A percentile compares a stretch with the other conserved stretches of the same genome.
Evolutionary conservation across 2,797 vertebrate genomes (phyloP).

Genomic region (Trachops cirrhosus): DNA sequence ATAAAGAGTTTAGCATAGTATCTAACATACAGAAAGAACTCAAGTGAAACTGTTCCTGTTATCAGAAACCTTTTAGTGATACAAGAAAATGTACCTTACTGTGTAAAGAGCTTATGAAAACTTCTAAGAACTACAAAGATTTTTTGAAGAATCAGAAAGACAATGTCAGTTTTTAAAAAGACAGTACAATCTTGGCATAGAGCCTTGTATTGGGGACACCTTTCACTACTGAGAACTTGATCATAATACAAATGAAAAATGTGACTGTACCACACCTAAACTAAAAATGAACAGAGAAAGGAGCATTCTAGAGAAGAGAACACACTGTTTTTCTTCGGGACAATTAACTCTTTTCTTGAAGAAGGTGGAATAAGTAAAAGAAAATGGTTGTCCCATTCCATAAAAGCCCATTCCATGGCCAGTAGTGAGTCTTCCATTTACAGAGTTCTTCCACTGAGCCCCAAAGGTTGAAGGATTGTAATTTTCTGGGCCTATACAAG

Average conservation of each 20-base stretch:
- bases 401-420: background rate
- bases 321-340: background rate
- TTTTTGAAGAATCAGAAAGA: background rate
- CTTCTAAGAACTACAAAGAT: background rate
- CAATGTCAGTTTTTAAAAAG: background rate
- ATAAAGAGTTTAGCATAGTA: background rate
- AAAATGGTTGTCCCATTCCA: background rate
- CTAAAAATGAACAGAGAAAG: background rate
- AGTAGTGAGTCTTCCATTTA: background rate
- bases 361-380: background rate
- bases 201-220: background rate
- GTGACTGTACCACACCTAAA: background rate
- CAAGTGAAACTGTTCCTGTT: background rate
- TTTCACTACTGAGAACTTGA: background rate
- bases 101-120: background rate
- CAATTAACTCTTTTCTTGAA: background rate
- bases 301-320: background rate
- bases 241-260: background rate
- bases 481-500: background rate
- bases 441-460: background rate
- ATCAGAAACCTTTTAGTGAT: background rate
- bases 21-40: background rate
- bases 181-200: background rate
- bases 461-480: background rate
- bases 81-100: background rate